Evolutionary conservation across 1,140 invertebrate genomes (phyloP), one percentile per base, ranked within the genome.

Genomic region (Chelonus insularis): DNA sequence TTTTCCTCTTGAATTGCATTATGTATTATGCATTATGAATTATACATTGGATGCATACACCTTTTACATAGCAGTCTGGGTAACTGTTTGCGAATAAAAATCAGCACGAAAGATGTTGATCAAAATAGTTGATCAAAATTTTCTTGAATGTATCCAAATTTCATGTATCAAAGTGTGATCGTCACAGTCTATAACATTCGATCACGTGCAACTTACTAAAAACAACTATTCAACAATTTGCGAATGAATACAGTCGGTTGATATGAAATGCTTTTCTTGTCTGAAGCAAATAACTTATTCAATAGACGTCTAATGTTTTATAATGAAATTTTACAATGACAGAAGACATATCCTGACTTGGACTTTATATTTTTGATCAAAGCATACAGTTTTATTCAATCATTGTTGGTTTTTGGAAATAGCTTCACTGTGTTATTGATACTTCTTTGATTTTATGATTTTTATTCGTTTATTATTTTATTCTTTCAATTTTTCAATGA

Each of bases 1-100:
- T 23, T 55, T 37, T 55, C 18, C 29, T 14, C 34, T 21, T 39
- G 20, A 6, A 37, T 39, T 55, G 52, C 52, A 55, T 55, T 32
- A 55, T 55, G 52, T 34, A 37, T 55, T 37, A 39, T 55, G 34
- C 52, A 55, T 55, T 32, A 55, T 55, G 52, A 29, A 37, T 55
- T 37, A 55, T 55, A 29, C 52, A 55, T 55, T 11, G 16, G 20
- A 55, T 25, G 9, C 18, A 21, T 37, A 11, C 12, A 55, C 20
- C 34, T n/a, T 39, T 25, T 16, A 51, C 2, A 23, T 21, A 32
- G 6, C n/a, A 16, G 25, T 34, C 48, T 16, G 25, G 11, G 12
- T 34, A 51, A 32, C 25, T 51, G 12, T 51, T 23, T 51, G 29
- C 16, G 21, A 34, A 18, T 51, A 25, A 32, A 51, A 51, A 34